phyloP scores from a whole-genome alignment of 2,113 vertebrate genomes.

The Equus quagga region DNA sequence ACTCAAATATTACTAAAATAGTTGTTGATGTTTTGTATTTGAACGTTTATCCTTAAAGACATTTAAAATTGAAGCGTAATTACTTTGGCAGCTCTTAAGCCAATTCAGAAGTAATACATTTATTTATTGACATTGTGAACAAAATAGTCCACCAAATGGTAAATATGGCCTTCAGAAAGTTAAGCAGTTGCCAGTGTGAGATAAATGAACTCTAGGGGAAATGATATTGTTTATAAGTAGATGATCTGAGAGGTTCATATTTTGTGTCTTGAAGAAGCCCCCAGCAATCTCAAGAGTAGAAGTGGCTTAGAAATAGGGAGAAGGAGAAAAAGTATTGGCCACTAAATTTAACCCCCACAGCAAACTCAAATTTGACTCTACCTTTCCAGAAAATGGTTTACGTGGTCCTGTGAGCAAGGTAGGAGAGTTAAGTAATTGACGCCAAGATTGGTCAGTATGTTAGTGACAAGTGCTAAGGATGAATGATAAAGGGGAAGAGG shows the following conservation, averaged over 20 bases:
- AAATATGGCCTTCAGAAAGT: not conserved
- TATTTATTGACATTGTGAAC: not conserved
- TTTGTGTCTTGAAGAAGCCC: not conserved
- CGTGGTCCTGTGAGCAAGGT: not conserved
- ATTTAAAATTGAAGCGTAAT: not conserved
- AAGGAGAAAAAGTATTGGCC: not conserved
- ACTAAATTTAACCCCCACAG: not conserved
- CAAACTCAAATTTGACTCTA: not conserved
- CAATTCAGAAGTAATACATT: not conserved
- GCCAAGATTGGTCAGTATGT: not conserved
- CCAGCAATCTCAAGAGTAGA: not conserved
- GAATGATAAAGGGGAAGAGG: not conserved
- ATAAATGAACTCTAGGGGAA: not conserved
- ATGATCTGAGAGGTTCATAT: not conserved
- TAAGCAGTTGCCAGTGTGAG: not conserved
- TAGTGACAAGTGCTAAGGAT: not conserved
- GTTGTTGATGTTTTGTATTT: not conserved
- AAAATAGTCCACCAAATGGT: not conserved
- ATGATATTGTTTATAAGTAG: not conserved
- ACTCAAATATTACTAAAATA: not conserved
- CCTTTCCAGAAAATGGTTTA: not conserved
- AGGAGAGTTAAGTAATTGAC: not conserved
- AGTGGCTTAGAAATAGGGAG: not conserved
- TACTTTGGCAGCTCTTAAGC: constrained; percentile 5
- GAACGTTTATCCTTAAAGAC: not conserved